A percentile compares a stretch with the other conserved stretches of the same genome.
Evolutionary conservation across 2,888 invertebrate species (phyloP).

Genomic region (Lasioglossum calceatum): DNA sequence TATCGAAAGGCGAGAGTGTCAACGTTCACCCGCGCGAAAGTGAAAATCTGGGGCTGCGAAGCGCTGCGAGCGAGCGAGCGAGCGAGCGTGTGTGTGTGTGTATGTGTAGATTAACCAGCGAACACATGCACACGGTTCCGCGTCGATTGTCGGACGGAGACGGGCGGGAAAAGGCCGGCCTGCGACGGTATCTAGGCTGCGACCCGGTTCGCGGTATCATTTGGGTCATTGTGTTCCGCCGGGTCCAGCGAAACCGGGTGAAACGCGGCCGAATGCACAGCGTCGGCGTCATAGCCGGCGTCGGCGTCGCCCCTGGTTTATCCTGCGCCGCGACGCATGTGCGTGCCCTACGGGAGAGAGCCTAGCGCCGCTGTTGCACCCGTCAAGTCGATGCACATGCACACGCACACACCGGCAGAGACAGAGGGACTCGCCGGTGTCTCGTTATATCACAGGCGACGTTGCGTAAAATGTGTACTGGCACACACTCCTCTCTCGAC

Average conservation of each 20-base stretch:
- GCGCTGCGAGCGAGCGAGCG: conserved; percentile 25
- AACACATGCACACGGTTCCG: background rate
- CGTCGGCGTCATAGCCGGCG: background rate
- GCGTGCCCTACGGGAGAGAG: conserved; percentile 39
- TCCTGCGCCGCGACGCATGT: conserved; percentile 46
- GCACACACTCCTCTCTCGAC: conserved; percentile 56
- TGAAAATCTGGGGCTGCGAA: conserved; percentile 70
- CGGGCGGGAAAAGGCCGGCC: conserved; percentile 68
- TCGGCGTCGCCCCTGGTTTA: conserved; percentile 9
- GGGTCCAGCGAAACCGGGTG: conserved; percentile 72
- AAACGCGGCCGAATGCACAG: conserved; percentile 24
- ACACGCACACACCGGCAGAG: background rate
- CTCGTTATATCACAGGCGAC: conserved; percentile 75
- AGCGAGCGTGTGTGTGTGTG: background rate
- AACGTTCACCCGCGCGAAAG: conserved; percentile 74
- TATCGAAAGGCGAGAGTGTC: conserved; percentile 78
- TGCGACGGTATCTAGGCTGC: conserved; percentile 76
- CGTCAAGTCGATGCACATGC: background rate
- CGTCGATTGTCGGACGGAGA: conserved; percentile 62
- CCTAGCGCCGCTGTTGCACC: background rate
- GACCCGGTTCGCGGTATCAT: conserved; percentile 79
- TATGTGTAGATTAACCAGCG: background rate
- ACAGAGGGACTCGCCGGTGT: conserved; percentile 2
- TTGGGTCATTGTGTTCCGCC: conserved; percentile 77
- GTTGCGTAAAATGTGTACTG: conserved; percentile 75